A percentile compares a stretch with the other conserved stretches of the same genome.
Conservation (phyloP, 1,140 invertebrate genomes). For the Lordiphosa stackelbergi region DNA sequence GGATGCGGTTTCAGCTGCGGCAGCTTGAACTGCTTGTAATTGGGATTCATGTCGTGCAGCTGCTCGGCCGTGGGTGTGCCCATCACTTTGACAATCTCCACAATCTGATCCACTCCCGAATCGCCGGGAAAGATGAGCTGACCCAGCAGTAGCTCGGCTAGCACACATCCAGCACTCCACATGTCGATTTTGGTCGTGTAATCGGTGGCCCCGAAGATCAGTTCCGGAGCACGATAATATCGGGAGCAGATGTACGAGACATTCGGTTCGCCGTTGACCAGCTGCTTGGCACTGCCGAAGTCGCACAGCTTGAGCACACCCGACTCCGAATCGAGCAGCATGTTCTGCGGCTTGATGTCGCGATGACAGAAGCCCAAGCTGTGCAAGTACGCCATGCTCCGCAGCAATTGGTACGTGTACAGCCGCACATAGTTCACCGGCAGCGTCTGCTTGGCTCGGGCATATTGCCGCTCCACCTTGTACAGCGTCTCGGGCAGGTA, state of each 20-base stretch:
- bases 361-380: conserved; percentile 98
- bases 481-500: conserved; percentile 99
- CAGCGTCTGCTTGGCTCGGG: conserved; percentile 98
- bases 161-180: conserved; percentile 99
- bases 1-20: conserved; percentile 99
- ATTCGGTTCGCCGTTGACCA: conserved; percentile 97
- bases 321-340: conserved; percentile 96
- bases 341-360: conserved; percentile 99
- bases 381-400: conserved; percentile 98
- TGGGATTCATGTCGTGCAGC: conserved; percentile 99
- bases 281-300: conserved; percentile 99
- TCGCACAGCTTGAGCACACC: conserved; percentile 99
- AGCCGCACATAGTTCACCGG: conserved; percentile 99
- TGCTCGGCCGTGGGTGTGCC: conserved; percentile 99
- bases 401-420: conserved; percentile 99
- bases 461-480: conserved; percentile 98
- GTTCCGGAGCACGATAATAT: conserved; percentile 98
- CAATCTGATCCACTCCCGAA: conserved; percentile 98
- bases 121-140: conserved; percentile 99
- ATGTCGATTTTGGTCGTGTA: conserved; percentile 99
- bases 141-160: conserved; percentile 97
- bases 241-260: conserved; percentile 99
- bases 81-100: conserved; percentile 99
- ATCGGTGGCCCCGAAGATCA: conserved; percentile 99
- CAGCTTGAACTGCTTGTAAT: conserved; percentile 99